A percentile compares a stretch with the other conserved stretches of the same genome.
These are phyloP conservation scores for Squalus acanthias DNA, from an alignment of 2,797 vertebrate species.

Conservation along the genomic window DNA sequence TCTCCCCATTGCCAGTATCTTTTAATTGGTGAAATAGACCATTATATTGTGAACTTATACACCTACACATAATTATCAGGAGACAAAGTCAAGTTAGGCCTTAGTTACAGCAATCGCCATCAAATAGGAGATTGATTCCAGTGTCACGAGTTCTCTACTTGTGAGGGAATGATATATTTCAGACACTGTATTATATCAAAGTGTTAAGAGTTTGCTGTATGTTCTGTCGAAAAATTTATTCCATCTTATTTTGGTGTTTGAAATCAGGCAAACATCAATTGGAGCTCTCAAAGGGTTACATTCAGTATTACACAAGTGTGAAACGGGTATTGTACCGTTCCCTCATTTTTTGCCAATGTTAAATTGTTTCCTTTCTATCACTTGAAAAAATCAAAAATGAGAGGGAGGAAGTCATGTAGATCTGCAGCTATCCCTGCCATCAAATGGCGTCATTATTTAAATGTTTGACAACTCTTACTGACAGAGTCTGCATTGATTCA, in stretches of 20 bases:
- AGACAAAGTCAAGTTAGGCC: background rate
- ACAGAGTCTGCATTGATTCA: background rate
- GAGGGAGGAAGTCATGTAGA: background rate
- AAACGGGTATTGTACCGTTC: background rate
- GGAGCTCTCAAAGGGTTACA: background rate
- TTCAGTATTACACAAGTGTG: background rate
- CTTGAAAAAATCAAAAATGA: background rate
- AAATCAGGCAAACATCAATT: background rate
- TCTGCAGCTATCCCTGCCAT: background rate
- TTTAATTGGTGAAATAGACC: background rate
- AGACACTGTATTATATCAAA: background rate
- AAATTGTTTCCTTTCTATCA: background rate
- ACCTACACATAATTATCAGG: background rate
- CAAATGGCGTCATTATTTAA: slow-evolving; percentile 12
- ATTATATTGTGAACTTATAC: background rate
- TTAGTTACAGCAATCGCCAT: background rate
- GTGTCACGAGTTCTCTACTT: background rate
- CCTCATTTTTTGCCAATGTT: background rate
- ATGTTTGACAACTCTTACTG: slow-evolving; percentile 6
- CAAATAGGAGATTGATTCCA: background rate
- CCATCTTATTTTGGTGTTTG: background rate
- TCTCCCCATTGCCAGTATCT: background rate
- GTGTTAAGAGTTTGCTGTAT: background rate
- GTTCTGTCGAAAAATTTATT: background rate
- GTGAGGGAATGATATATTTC: background rate